Percentiles rank a stretch among this genome's conserved stretches.
Conservation (phyloP, 2,113 vertebrate genomes). For the Turnix velox region DNA sequence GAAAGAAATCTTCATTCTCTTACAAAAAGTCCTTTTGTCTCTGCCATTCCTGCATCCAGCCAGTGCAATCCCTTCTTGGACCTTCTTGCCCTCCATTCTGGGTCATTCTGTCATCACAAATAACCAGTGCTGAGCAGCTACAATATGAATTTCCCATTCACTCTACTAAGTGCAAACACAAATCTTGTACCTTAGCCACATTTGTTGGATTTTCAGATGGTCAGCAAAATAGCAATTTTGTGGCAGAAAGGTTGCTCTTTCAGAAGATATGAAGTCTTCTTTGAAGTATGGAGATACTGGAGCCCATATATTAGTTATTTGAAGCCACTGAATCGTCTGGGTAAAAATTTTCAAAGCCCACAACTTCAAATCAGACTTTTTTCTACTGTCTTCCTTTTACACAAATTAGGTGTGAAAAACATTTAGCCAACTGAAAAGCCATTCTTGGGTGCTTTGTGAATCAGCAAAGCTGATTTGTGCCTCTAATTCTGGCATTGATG, state of each 20-base stretch:
- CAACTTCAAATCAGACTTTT: not conserved
- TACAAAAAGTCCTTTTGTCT: not conserved
- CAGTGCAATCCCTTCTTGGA: not conserved
- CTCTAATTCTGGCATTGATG: not conserved
- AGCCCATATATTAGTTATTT: not conserved
- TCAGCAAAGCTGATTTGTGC: not conserved
- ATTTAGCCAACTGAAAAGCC: not conserved
- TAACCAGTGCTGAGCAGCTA: not conserved
- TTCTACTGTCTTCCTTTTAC: not conserved
- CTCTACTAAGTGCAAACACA: not conserved
- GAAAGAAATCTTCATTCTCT: not conserved
- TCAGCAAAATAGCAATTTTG: not conserved
- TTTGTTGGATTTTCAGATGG: not conserved
- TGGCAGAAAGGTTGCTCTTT: not conserved
- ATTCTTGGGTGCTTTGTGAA: not conserved
- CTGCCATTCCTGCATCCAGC: rapidly evolving
- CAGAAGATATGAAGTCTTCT: not conserved
- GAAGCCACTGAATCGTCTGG: not conserved
- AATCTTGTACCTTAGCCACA: not conserved
- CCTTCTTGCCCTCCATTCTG: not conserved
- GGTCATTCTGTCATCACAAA: not conserved
- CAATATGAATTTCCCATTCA: not conserved
- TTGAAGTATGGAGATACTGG: rapidly evolving
- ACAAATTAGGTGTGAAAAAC: not conserved
- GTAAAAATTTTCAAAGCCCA: not conserved